Conservation (phyloP, 2,797 vertebrate species). For the Arctocebus calabarensis region DNA sequence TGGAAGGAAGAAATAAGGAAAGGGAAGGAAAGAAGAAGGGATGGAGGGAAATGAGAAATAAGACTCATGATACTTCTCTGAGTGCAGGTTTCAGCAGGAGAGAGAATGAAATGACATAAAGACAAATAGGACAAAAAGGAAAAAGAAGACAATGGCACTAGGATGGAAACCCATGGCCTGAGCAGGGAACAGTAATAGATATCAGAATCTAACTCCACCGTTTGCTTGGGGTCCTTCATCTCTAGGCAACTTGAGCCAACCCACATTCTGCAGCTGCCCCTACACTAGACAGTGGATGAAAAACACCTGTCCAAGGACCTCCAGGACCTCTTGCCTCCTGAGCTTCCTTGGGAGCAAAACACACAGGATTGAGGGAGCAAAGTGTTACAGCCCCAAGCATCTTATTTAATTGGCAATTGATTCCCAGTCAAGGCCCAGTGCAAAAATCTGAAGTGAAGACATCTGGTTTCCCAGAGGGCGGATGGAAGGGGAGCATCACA, state of each 20-base stretch:
- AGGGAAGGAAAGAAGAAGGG: neutral
- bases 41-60: too few relatives aligned
- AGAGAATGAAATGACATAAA: neutral
- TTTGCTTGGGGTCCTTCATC: accelerated
- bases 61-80: neutral
- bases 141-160: too few relatives aligned
- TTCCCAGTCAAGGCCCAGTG: neutral
- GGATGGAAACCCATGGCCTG: neutral
- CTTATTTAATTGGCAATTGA: neutral
- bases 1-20: neutral
- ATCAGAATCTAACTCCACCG: too few relatives aligned
- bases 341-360: neutral
- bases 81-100: neutral
- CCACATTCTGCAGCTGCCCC: neutral
- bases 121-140: neutral
- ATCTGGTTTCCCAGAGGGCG: neutral
- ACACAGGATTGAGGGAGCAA: neutral
- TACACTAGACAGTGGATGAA: neutral
- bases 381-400: too few relatives aligned
- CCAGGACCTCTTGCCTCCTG: neutral
- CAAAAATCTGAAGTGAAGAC: neutral
- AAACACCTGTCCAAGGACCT: neutral
- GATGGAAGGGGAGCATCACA: neutral
- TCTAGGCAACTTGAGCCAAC: neutral
- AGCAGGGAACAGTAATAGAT: neutral